These are phyloP conservation scores for Xestia xanthographa DNA, from an alignment of 2,888 invertebrate genomes.

Conservation along the genomic window DNA sequence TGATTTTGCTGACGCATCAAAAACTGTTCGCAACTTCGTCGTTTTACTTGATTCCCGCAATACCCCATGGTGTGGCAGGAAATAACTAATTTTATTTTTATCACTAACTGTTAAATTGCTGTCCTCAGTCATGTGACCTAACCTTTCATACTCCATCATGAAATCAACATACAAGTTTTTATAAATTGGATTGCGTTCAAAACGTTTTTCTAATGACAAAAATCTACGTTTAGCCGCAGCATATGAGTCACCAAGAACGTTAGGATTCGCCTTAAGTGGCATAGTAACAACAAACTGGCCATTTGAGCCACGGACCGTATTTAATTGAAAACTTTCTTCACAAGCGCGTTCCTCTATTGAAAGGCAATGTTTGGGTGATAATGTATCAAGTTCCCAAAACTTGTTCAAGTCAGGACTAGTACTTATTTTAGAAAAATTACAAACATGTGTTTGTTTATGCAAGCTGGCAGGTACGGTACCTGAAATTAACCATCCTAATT, in stretches of 20 bases:
- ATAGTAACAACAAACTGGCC: slow-evolving; percentile 14
- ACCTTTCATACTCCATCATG: not conserved
- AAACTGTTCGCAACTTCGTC: not conserved
- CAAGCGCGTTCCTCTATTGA: not conserved
- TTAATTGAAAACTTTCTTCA: slow-evolving; percentile 1
- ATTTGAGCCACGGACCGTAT: not conserved
- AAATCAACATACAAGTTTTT: slow-evolving; percentile 1
- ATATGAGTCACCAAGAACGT: slow-evolving; percentile 6
- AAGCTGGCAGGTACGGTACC: not conserved
- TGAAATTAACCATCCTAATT: slow-evolving; percentile 1
- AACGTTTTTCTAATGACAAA: slow-evolving; percentile 1
- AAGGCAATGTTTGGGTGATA: not conserved
- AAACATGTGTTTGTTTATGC: not conserved
- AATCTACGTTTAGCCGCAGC: not conserved
- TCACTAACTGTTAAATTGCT: not conserved
- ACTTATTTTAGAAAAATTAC: not conserved
- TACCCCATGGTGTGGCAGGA: not conserved
- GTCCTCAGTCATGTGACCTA: slow-evolving; percentile 11
- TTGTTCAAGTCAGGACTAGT: not conserved
- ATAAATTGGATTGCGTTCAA: not conserved
- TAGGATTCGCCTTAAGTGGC: not conserved
- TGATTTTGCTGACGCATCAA: slow-evolving; percentile 4
- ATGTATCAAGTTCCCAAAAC: slow-evolving; percentile 11
- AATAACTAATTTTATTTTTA: not conserved
- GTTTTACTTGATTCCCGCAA: slow-evolving; percentile 2